phyloP scores from a whole-genome alignment of 1,140 invertebrate species.

The Drosophila neocordata region DNA sequence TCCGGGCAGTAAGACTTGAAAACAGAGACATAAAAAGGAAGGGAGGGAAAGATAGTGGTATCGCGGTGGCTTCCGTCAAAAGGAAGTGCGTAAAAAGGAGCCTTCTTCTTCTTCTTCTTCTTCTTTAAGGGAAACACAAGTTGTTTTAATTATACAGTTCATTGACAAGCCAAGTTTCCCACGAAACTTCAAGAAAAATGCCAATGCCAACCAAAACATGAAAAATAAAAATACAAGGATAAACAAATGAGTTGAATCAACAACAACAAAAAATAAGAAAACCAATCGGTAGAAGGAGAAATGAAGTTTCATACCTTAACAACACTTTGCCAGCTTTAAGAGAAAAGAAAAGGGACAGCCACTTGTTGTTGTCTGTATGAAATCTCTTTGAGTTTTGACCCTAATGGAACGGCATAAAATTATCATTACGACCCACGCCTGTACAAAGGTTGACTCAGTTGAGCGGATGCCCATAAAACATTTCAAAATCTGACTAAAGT shows the following conservation, averaged over 20 bases:
- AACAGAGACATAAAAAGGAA: constrained; percentile 25
- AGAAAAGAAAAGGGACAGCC: neutral
- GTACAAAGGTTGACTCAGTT: neutral
- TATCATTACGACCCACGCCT: constrained; percentile 32
- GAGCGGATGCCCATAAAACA: constrained; percentile 43
- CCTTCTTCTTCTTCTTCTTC: too few relatives aligned
- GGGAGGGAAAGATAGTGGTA: neutral
- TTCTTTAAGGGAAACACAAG: constrained; percentile 29
- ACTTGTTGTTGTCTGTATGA: constrained; percentile 1
- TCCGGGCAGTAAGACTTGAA: constrained; percentile 54
- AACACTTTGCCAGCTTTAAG: too few relatives aligned
- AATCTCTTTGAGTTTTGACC: neutral
- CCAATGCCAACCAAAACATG: constrained; percentile 18
- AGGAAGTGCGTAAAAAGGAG: constrained; percentile 71
- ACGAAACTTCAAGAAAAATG: constrained; percentile 36
- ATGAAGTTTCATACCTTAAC: too few relatives aligned
- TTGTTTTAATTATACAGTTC: constrained; percentile 62
- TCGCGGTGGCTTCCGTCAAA: neutral
- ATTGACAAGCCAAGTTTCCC: constrained; percentile 43
- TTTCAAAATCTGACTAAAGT: constrained; percentile 19
- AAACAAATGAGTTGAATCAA: constrained; percentile 37
- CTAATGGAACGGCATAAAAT: neutral
- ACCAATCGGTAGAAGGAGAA: too few relatives aligned
- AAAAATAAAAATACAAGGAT: constrained; percentile 13
- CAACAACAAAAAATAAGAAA: constrained; percentile 11